Base-by-base conservation (phyloP, 2,113 vertebrate genomes). In the Otolemur garnettii region DNA sequence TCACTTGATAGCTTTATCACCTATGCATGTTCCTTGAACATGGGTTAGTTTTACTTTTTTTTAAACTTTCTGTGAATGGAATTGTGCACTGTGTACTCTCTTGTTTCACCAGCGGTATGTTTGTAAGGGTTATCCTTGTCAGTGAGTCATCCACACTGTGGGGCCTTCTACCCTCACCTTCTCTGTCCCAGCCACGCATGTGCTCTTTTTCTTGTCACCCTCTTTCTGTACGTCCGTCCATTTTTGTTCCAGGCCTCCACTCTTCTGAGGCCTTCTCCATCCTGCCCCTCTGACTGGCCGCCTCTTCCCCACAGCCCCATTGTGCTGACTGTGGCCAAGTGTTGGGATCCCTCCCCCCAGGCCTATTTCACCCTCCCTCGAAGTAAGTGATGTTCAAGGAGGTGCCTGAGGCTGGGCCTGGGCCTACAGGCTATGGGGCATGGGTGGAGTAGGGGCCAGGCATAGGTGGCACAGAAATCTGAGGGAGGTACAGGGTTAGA, bases 281-380 rank as follows among this genome's bases (percentile, higher is more conserved):
- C 77, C 28, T 19, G 21, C 28, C 10, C 4, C 38, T 35, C 69
- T 90, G 78, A 80, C 89, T 60, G 77, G 19, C 24, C n/a, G 80
- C 81, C 60, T 89, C 92, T 77, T 91, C 35, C 94, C 35, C n/a
- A 87, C 97, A 99, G 99, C 93, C 99, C 99, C 75, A 99, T 99
- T 71, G 99, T 99, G 97, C 98, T 99, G 90, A 99, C 99, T 0
- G 99, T 99, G 97, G 99, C 99, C 4, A 99, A 99, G 98, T 99
- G 99, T 96, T 99, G 99, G 99, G 99, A 99, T 89, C 99, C 99
- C 0, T 99, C 99, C 62, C 99, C 99, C 33, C 99, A 99, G 97
- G 99, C 99, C 50, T 99, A 99, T 96, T 99, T 99, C 97, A 99
- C 99, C 7, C 98, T 99, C 62, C 99, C 99, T 35, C 98, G 99